A percentile compares a stretch with the other conserved stretches of the same genome.
phyloP scores from a whole-genome alignment of 2,113 vertebrate genomes.

The Labrus mixtus region DNA sequence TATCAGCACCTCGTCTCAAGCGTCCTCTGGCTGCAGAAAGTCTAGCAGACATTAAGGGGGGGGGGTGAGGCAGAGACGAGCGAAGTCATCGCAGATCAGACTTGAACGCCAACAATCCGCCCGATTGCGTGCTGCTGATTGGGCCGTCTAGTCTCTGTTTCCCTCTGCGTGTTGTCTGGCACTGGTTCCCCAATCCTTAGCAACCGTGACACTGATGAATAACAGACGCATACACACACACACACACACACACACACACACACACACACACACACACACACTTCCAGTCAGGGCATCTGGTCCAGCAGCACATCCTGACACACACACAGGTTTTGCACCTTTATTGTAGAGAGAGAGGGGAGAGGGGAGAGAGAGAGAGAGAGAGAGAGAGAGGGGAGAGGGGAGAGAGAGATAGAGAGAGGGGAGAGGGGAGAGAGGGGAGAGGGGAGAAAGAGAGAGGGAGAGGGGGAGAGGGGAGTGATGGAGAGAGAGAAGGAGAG shows the following conservation, averaged over 20 bases:
- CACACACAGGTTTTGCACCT: no score
- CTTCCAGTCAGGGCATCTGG: slow-evolving; percentile 33
- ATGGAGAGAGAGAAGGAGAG: no score
- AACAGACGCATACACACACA: slow-evolving; percentile 60
- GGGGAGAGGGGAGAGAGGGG: no score
- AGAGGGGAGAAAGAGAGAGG: no score
- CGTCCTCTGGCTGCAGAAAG: neutral
- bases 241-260: slow-evolving; percentile 58
- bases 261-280: slow-evolving; percentile 59
- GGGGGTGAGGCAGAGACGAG: slow-evolving; percentile 9
- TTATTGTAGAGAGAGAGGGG: slow-evolving; percentile 1
- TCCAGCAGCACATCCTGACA: slow-evolving; percentile 14
- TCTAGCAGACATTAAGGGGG: slow-evolving; percentile 16
- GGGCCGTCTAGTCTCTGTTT: slow-evolving; percentile 30
- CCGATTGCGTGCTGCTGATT: slow-evolving; percentile 33
- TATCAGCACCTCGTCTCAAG: neutral
- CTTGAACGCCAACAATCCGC: slow-evolving; percentile 17
- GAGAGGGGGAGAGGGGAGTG: no score
- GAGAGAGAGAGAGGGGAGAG: no score
- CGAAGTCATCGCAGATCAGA: slow-evolving; percentile 31
- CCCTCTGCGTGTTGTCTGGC: slow-evolving; percentile 28
- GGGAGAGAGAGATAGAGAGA: no score
- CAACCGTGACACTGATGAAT: slow-evolving; percentile 59
- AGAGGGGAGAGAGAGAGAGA: no score
- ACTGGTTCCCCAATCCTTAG: slow-evolving; percentile 43